Base-by-base conservation (phyloP, 2,888 invertebrate species). In the Copidosoma aretas region DNA sequence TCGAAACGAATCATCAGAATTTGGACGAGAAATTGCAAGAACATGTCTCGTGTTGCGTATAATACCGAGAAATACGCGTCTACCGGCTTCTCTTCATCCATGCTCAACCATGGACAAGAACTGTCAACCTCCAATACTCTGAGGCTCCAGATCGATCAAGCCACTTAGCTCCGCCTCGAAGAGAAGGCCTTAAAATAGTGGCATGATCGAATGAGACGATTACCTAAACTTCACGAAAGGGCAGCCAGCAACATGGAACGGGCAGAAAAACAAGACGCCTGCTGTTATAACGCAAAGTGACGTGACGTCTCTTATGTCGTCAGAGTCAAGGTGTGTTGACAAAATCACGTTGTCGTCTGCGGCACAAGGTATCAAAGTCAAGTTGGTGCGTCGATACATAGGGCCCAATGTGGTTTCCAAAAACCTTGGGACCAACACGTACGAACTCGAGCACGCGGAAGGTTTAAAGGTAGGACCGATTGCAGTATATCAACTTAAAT, bases 21-120 rank as follows among this genome's bases (percentile, higher is more conserved):
- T 75, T 71, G 73, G 73, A 73, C 53, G 17, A 24, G n/a, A 54
- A 71, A 21, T 21, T 74, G 1, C 60, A 57, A 3, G 73, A 73
- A 24, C 51, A 73, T 39, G 63, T 69, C 17, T 72, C 72, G 41
- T 71, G n/a, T n/a, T n/a, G n/a, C n/a, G n/a, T n/a, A n/a, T n/a
- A n/a, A n/a, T n/a, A n/a, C n/a, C n/a, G n/a, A 70, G 0, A 15
- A 54, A 0, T 68, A 71, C 39, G 54, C 67, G 24, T 57, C 68
- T 0, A 71, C 71, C 0, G 60, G 68, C 17, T 66, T 60, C 15
- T 61, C 68, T 14, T 73, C 74, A 14, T 71, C 70, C 3, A n/a
- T n/a, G n/a, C n/a, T n/a, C n/a, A n/a, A n/a, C n/a, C n/a, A n/a
- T n/a, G n/a, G n/a, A n/a, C n/a, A 73, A 1, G 61, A 70, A 4